A percentile compares a stretch with the other conserved stretches of the same genome.
Conservation (phyloP, 2,888 invertebrate genomes). For the Drosophila robusta region DNA sequence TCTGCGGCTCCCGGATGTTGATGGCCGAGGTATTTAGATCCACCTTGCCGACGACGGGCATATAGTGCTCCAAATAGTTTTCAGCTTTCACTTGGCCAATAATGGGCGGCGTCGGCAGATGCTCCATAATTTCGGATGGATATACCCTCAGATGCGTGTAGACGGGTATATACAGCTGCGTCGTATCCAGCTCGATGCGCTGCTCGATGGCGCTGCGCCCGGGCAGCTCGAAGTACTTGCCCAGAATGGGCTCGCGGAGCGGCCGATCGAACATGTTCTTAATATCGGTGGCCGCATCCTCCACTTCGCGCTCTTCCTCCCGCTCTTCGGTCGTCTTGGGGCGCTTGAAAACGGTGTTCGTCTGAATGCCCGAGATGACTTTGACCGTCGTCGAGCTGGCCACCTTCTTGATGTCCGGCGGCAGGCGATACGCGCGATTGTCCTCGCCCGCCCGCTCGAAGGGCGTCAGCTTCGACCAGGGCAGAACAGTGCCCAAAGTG, state of each 20-base stretch:
- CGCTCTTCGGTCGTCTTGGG: constrained; percentile 39
- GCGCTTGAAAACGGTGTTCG: constrained; percentile 15
- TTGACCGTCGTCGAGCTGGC: constrained; percentile 92
- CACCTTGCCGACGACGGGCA: constrained; percentile 50
- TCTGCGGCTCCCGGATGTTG: constrained; percentile 46
- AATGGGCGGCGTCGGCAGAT: constrained; percentile 86
- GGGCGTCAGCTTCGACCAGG: constrained; percentile 87
- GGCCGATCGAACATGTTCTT: constrained; percentile 86
- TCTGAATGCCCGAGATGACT: constrained; percentile 85
- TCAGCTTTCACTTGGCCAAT: constrained; percentile 84
- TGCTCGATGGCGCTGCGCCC: constrained; percentile 82
- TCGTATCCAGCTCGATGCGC: constrained; percentile 87
- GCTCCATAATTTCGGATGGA: constrained; percentile 86
- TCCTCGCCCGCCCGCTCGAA: constrained; percentile 84
- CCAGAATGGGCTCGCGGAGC: constrained; percentile 87
- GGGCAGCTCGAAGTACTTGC: constrained; percentile 87
- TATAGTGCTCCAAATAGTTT: constrained; percentile 77
- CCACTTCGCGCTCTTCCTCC: constrained; percentile 53
- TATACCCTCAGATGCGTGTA: constrained; percentile 89
- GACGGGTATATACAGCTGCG: constrained; percentile 89
- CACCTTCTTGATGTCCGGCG: constrained; percentile 90
- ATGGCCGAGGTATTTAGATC: constrained; percentile 48
- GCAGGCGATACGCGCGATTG: constrained; percentile 86
- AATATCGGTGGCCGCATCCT: constrained; percentile 38
- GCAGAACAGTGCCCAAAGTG: constrained; percentile 90